A percentile compares a stretch with the other conserved stretches of the same genome.
Evolutionary conservation across 2,888 invertebrate species (phyloP).

Genomic region (Limnephilus rhombicus): DNA sequence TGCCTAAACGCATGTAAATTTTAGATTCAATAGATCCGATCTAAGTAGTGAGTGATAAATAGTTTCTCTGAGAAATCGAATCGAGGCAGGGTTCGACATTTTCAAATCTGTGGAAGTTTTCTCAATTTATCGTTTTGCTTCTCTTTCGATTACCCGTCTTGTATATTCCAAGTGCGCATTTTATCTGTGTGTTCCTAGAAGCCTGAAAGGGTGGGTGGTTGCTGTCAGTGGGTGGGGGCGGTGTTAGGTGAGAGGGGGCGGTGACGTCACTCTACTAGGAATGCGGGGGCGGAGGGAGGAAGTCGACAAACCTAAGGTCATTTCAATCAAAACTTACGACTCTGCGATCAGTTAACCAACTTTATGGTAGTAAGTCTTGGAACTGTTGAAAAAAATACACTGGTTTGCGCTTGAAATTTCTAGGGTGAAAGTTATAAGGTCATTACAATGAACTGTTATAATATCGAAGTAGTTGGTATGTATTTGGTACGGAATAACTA

Average conservation of each 20-base stretch:
- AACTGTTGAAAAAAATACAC: not conserved
- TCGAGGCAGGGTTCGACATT: not conserved
- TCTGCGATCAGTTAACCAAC: not conserved
- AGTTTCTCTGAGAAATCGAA: not conserved
- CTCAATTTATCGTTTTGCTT: constrained; percentile 9
- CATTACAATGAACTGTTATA: not conserved
- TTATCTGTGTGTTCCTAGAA: constrained; percentile 34
- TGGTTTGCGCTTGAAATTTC: not conserved
- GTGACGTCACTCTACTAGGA: constrained; percentile 52
- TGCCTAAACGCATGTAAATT: not conserved
- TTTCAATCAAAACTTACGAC: constrained; percentile 63
- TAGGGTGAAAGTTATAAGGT: not conserved
- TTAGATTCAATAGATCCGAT: not conserved
- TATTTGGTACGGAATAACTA: too few species aligned
- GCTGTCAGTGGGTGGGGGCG: not conserved
- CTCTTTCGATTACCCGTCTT: constrained; percentile 41
- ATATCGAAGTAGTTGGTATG: too few species aligned
- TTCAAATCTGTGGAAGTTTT: not conserved
- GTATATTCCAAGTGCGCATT: constrained; percentile 29
- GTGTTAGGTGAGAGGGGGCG: constrained; percentile 57
- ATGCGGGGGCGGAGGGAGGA: constrained; percentile 69
- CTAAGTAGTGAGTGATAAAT: not conserved
- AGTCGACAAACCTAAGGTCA: constrained; percentile 68
- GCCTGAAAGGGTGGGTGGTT: not conserved
- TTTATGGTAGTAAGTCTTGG: not conserved